These are phyloP conservation scores for Chloroclystis v-ata DNA, from an alignment of 2,888 invertebrate species.

Conservation along the genomic window DNA sequence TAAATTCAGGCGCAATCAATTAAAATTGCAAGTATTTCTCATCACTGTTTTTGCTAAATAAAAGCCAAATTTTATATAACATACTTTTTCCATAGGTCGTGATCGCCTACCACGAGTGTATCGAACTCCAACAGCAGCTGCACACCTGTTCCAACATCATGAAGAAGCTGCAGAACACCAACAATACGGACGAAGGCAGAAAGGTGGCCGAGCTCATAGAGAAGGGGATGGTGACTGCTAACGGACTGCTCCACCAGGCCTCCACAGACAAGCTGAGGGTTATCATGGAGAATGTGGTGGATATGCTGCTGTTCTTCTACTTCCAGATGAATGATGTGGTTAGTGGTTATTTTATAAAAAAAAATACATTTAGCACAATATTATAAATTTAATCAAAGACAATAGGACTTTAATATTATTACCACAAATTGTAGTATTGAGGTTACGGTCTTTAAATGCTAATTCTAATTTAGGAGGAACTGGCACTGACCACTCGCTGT, in stretches of 20 bases:
- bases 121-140: constrained; percentile 91
- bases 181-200: constrained; percentile 54
- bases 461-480: too few species aligned
- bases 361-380: too few species aligned
- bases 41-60: too few species aligned
- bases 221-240: constrained; percentile 53
- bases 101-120: constrained; percentile 83
- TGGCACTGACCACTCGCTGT: too few species aligned
- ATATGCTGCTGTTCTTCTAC: constrained; percentile 85
- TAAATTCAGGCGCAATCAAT: too few species aligned
- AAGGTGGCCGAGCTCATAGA: constrained; percentile 50
- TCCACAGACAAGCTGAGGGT: constrained; percentile 91
- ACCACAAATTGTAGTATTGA: too few species aligned
- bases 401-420: too few species aligned
- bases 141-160: constrained; percentile 89
- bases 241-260: constrained; percentile 75
- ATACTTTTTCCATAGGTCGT: constrained; percentile 29
- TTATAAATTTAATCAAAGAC: too few species aligned
- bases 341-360: constrained; percentile 34
- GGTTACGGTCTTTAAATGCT: too few species aligned
- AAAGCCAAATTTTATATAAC: too few species aligned
- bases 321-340: constrained; percentile 72
- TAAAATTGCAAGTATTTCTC: too few species aligned
- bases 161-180: constrained; percentile 82
- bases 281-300: constrained; percentile 88